Base-by-base conservation (phyloP, 2,797 vertebrate species). In the Smutsia temminckii region DNA sequence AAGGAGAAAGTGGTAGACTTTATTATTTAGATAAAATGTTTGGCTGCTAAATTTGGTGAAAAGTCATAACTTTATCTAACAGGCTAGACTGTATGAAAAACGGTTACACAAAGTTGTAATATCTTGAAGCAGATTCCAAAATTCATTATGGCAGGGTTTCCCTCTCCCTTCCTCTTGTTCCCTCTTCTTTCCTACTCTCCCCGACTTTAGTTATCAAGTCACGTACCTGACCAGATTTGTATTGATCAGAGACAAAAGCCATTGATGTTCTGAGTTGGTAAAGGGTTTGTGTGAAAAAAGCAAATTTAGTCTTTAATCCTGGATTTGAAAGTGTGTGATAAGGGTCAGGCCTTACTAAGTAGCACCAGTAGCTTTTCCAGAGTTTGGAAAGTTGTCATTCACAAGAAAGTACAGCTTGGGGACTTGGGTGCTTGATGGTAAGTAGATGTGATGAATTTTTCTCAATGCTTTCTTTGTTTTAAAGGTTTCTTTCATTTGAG, bases 11-110 rank as follows among this genome's bases (percentile, higher is more conserved):
- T 89, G 29, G 55, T 86, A 59, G 95, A 64, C 42, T 72, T 61
- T 77, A 37, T 53, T 34, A 23, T 79, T 95, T 88, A 37, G 32
- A 51, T 87, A 83, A 81, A 79, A 74, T 42, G 4, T 92, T 85
- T 84, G 25, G 34, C 40, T 91, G 25, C 69, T 75, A 71, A 81
- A 93, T 85, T 85, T 72, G 94, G 29, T 80, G 37, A 77, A 93
- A 89, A 93, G 25, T 68, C 27, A 12, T 72, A 32, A 86, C 59
- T 96, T 84, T 69, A 34, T 64, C 13, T 77, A 77, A 61, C 32
- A 84, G 59, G 3, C 49, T 42, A 85, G 57, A 51, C 37, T 72
- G 2, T 66, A 25, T 59, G 80, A 14, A 79, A 87, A 78, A 79
- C 2, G 71, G 29, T 77, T 51, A 46, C 1, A 40, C 13, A 29